Evolutionary conservation across 2,888 invertebrate species (phyloP).

Genomic region (Liodrosophila aerea): DNA sequence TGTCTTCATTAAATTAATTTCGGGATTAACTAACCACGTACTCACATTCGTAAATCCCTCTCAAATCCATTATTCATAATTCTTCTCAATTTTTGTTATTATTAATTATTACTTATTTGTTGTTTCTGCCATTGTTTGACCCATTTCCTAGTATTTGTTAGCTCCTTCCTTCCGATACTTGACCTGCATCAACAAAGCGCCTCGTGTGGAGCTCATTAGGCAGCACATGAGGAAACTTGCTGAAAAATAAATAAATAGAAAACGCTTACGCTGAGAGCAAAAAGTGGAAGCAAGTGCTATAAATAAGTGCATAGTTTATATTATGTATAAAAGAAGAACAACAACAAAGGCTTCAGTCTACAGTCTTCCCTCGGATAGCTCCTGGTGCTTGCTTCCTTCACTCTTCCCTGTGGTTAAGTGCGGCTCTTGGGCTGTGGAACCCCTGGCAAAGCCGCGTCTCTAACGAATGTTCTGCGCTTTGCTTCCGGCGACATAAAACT

Average conservation of each 20-base stretch:
- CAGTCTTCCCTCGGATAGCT: slow-evolving; percentile 1
- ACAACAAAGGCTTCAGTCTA: slow-evolving; percentile 21
- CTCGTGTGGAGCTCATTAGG: slow-evolving; percentile 34
- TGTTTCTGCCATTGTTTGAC: slow-evolving; percentile 39
- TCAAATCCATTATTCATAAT: too few relatives aligned
- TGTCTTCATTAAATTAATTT: too few relatives aligned
- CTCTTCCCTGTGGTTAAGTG: too few relatives aligned
- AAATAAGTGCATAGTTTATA: slow-evolving; percentile 67
- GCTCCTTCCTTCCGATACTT: slow-evolving; percentile 41
- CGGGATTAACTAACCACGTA: too few relatives aligned
- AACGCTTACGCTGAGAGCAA: slow-evolving; percentile 48
- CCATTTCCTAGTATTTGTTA: slow-evolving; percentile 34
- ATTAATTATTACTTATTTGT: slow-evolving; percentile 11
- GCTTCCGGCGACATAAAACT: slow-evolving; percentile 77
- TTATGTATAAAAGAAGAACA: slow-evolving; percentile 33
- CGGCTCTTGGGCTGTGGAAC: not conserved
- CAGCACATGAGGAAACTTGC: slow-evolving; percentile 43
- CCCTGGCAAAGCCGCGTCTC: slow-evolving; percentile 35
- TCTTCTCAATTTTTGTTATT: slow-evolving; percentile 14
- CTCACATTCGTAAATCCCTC: too few relatives aligned
- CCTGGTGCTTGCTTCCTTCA: not conserved
- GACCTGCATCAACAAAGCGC: slow-evolving; percentile 39
- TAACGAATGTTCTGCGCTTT: slow-evolving; percentile 66
- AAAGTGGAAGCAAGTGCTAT: slow-evolving; percentile 56
- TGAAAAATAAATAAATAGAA: slow-evolving; percentile 49